phyloP scores from a whole-genome alignment of 2,113 vertebrate genomes.

The Leuciscus idus region DNA sequence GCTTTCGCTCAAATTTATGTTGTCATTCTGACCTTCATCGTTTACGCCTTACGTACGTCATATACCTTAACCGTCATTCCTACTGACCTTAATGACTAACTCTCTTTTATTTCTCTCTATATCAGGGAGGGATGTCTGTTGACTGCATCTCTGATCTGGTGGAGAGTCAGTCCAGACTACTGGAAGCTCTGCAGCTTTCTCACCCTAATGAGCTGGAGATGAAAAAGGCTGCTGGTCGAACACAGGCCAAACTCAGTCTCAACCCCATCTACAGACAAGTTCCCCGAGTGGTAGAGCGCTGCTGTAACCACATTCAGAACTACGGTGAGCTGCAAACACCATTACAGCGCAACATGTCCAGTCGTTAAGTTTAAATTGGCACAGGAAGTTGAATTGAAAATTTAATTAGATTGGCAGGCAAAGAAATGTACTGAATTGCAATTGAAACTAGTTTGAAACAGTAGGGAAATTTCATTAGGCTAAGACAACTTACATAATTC shows the following conservation, averaged over 20 bases:
- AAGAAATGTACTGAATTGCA: neutral
- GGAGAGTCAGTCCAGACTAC: slow-evolving; percentile 81
- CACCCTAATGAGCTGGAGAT: slow-evolving; percentile 84
- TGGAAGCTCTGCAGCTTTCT: slow-evolving; percentile 91
- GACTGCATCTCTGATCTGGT: slow-evolving; percentile 90
- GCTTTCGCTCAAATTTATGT: neutral
- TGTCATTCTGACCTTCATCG: neutral
- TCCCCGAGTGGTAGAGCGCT: slow-evolving; percentile 87
- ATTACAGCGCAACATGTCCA: neutral
- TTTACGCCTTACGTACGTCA: neutral
- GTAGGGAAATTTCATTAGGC: neutral
- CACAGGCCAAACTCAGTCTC: slow-evolving; percentile 81
- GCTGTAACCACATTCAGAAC: slow-evolving; percentile 86
- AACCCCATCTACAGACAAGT: slow-evolving; percentile 91
- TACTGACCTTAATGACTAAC: no score
- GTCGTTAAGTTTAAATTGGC: neutral
- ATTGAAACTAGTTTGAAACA: neutral
- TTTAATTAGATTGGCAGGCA: neutral
- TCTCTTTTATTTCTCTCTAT: neutral
- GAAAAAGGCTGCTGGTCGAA: slow-evolving; percentile 72
- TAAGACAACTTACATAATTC: neutral
- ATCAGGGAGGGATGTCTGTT: slow-evolving; percentile 86
- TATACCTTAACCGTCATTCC: no score
- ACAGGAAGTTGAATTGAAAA: neutral
- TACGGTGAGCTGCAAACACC: slow-evolving; percentile 73